Evolutionary conservation across 1,140 invertebrate genomes (phyloP).

Genomic region (Drosophila erecta): DNA sequence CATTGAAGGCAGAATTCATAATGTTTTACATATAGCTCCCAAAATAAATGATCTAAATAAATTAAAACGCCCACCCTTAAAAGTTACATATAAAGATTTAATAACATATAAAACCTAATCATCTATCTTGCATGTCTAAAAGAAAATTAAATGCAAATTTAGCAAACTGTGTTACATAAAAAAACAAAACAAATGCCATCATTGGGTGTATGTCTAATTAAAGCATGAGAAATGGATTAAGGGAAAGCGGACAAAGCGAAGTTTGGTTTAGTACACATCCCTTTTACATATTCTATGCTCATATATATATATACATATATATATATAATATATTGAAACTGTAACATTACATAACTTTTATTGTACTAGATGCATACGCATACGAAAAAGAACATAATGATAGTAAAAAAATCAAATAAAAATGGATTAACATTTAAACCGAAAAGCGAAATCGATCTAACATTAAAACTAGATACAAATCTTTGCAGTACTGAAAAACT

Average conservation of each 20-base stretch:
- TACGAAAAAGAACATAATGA: conserved; percentile 16
- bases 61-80: conserved; percentile 66
- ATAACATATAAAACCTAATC: conserved; percentile 39
- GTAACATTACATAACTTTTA: conserved; percentile 40
- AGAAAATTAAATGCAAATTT: conserved; percentile 48
- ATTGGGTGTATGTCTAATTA: conserved; percentile 6
- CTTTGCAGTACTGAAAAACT: conserved; percentile 72
- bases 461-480: conserved; percentile 39
- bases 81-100: conserved; percentile 54
- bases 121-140: conserved; percentile 52
- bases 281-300: conserved; percentile 42
- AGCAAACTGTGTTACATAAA: conserved; percentile 32
- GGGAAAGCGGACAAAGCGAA: conserved; percentile 9
- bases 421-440: conserved; percentile 27
- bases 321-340: conserved; percentile 44
- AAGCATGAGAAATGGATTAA: conserved; percentile 13
- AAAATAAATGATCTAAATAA: conserved; percentile 39
- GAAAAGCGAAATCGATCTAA: conserved; percentile 19
- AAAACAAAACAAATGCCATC: conserved; percentile 30
- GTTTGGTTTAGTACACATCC: conserved; percentile 37
- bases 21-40: conserved; percentile 32
- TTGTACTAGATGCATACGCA: conserved; percentile 50
- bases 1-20: conserved; percentile 10
- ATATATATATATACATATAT: conserved; percentile 26
- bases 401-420: conserved; percentile 41